phyloP scores from a whole-genome alignment of 2,888 invertebrate species.

The Rugalucina vietnamica region DNA sequence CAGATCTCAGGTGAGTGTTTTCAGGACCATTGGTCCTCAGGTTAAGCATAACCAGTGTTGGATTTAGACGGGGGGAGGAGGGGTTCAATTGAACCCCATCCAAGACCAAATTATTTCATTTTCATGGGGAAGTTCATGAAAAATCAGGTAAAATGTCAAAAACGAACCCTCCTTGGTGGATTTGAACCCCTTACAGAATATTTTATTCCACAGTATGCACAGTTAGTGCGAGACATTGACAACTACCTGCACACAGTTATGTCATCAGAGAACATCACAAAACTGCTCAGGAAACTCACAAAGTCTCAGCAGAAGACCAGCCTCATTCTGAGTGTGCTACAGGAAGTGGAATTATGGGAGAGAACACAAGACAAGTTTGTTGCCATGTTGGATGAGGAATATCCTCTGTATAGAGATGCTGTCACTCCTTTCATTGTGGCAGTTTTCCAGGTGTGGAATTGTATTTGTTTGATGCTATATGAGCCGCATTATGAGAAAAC shows the following conservation, averaged over 20 bases:
- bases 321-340: slow-evolving; percentile 50
- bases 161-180: no score
- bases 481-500: neutral
- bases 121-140: no score
- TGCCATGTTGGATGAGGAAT: slow-evolving; percentile 72
- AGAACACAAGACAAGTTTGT: slow-evolving; percentile 70
- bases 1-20: no score
- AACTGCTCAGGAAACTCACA: slow-evolving; percentile 64
- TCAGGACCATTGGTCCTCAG: no score
- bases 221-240: slow-evolving; percentile 68
- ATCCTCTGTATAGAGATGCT: slow-evolving; percentile 91
- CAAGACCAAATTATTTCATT: no score
- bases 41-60: no score
- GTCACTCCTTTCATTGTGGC: slow-evolving; percentile 89
- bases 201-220: slow-evolving; percentile 64
- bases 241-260: slow-evolving; percentile 69
- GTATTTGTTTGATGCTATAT: neutral
- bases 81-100: no score
- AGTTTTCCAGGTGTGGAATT: slow-evolving; percentile 87
- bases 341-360: slow-evolving; percentile 77
- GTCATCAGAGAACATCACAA: slow-evolving; percentile 53
- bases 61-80: no score
- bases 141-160: no score
- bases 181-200: no score
- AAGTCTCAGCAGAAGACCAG: slow-evolving; percentile 37